Evolutionary conservation across 2,888 invertebrate species (phyloP), one percentile per base, ranked within the genome.

Genomic region (Amaurobius ferox): DNA sequence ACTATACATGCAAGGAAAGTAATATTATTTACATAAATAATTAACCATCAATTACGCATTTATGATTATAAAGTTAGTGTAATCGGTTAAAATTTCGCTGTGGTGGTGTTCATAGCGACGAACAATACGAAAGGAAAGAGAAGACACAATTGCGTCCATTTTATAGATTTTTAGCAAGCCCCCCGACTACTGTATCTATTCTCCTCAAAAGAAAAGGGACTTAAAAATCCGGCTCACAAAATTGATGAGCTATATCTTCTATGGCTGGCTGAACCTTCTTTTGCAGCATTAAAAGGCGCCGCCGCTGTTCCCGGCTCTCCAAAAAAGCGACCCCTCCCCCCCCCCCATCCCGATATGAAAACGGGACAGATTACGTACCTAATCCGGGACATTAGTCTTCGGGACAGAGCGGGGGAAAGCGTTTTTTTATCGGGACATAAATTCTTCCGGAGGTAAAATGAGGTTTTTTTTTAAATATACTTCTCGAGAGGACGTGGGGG

Each of bases 231-330:
- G 35, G 39, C 83, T 71, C 72, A 64, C 55, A 64, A 72, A 85
- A 85, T 85, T 85, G 83, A 85, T 85, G 83, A 85, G 83, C 77
- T 77, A 85, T 85, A 85, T 85, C 83, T 85, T 85, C 83, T 29
- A 71, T 77, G 83, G 48, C 44, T 67, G 77, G 83, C 71, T 44
- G 77, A 35, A 26, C 55, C 77, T 66, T 66, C 83, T 85, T 85
- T 85, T 85, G 83, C 78, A 77, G 62, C 71, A 85, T 72, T 71
- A 83, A 79, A 72, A 19, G 78, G 68, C 80, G 66, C 35, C 81
- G 70, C 40, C 68, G 62, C 67, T 55, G 28, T 66, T 40, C 29
- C 48, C 26, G 7, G 30, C 48, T 79, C 30, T 64, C 30, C 23
- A 67, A 67, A 67, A 67, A 67, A 32, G 13, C 55, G 23, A 29